Evolutionary conservation across 2,797 vertebrate genomes (phyloP), one percentile per base, ranked within the genome.

Genomic region (Echiichthys vipera): DNA sequence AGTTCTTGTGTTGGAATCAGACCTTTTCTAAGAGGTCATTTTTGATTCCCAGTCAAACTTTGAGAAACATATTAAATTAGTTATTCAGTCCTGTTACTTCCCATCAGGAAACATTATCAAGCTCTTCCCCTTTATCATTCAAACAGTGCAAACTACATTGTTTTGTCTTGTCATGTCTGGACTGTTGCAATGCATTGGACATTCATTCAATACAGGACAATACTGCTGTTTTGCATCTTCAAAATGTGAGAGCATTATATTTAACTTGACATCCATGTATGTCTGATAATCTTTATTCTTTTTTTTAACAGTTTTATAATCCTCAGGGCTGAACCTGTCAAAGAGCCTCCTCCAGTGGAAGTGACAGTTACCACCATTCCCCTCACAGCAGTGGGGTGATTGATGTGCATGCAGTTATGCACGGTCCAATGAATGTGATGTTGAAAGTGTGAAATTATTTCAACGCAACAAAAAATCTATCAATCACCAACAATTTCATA

Each of bases 281-380:
- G 64, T 65, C 32, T 46, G 54, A 54, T 49, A 4, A 5, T 63
- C 49, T 40, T 17, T 27, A 4, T 14, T 45, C 4, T 72, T 46
- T 29, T 29, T 32, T n/a, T n/a, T 3, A 27, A 39, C 4, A 18
- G 24, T 27, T 71, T 51, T 20, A 22, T 69, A 72, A 56, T 55
- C 66, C 50, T 24, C 7, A 17, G 13, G 34, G 40, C 65, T 54
- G 22, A 51, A 62, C 5, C 54, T 36, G 40, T 66, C 2, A 59
- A 51, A 43, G 3, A 57, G 36, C 15, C 50, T 25, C 4, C 36
- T 61, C 39, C 22, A 20, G 25, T 8, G 34, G 15, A 45, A 65
- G 56, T 29, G 65, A 70, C 61, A 50, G 13, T 56, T 32, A 30
- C 7, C 36, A 71, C 24, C 53, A 66, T 77, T 27, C 47, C 40